A percentile compares a stretch with the other conserved stretches of the same genome.
These are phyloP conservation scores for Fragum whitleyi DNA, from an alignment of 2,888 invertebrate species.

Conservation along the genomic window DNA sequence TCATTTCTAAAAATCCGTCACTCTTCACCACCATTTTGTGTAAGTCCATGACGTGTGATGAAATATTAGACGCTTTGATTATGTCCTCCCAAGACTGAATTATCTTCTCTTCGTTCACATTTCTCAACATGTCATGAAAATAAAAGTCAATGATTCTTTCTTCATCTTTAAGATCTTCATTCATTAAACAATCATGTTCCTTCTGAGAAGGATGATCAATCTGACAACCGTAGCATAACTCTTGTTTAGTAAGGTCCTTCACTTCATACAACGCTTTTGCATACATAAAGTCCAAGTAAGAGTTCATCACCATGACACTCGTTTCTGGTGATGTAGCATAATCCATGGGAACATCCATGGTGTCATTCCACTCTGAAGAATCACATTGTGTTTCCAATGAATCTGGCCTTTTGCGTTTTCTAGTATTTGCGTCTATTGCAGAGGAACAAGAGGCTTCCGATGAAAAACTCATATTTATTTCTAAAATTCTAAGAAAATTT, in stretches of 20 bases:
- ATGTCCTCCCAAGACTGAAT: slow-evolving; percentile 32
- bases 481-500: neutral
- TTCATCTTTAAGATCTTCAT: slow-evolving; percentile 30
- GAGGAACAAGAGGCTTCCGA: neutral
- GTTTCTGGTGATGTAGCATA: neutral
- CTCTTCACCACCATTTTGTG: slow-evolving; percentile 38
- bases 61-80: slow-evolving; percentile 26
- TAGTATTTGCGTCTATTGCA: neutral
- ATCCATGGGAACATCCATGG: slow-evolving; percentile 1
- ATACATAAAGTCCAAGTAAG: slow-evolving; percentile 42
- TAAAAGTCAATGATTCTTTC: slow-evolving; percentile 35
- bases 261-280: slow-evolving; percentile 40
- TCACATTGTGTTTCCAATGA: slow-evolving; percentile 29
- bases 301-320: slow-evolving; percentile 19
- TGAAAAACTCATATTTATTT: neutral
- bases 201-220: slow-evolving; percentile 37
- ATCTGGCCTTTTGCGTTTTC: slow-evolving; percentile 23
- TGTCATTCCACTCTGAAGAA: slow-evolving; percentile 8
- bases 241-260: slow-evolving; percentile 3
- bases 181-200: slow-evolving; percentile 39
- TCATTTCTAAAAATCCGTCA: slow-evolving; percentile 28
- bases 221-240: slow-evolving; percentile 31
- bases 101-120: slow-evolving; percentile 32
- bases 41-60: slow-evolving; percentile 15
- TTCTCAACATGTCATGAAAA: slow-evolving; percentile 40